These are phyloP conservation scores for Rhogogaster chlorosoma DNA, from an alignment of 2,888 invertebrate species.

Conservation along the genomic window DNA sequence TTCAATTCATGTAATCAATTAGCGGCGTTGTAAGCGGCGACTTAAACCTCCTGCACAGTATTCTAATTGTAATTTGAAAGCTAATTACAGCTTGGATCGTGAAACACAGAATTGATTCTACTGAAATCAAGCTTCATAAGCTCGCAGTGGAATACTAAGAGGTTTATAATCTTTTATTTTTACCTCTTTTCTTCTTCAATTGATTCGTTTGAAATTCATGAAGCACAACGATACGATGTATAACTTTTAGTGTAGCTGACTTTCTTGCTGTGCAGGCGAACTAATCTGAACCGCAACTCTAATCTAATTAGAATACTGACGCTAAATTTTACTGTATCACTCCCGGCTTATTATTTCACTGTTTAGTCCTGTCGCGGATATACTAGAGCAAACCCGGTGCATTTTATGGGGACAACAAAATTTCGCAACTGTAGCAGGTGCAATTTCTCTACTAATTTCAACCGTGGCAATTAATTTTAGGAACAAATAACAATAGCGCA, in stretches of 20 bases:
- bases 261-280: not conserved
- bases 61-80: slow-evolving; percentile 24
- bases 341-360: slow-evolving; percentile 26
- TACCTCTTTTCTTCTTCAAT: not conserved
- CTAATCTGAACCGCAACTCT: not conserved
- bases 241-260: not conserved
- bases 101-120: not conserved
- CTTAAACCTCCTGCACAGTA: not conserved
- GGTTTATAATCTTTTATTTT: not conserved
- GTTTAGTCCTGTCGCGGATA: not conserved
- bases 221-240: not conserved
- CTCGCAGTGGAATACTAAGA: not conserved
- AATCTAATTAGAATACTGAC: slow-evolving; percentile 14
- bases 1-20: slow-evolving; percentile 45
- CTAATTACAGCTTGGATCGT: slow-evolving; percentile 7
- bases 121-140: not conserved
- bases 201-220: not conserved
- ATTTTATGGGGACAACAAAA: slow-evolving; percentile 36
- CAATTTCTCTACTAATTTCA: slow-evolving; percentile 26
- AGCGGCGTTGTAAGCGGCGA: slow-evolving; percentile 26
- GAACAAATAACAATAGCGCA: slow-evolving; percentile 43
- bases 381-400: not conserved
- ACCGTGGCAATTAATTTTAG: slow-evolving; percentile 30
- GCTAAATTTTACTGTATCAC: not conserved
- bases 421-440: slow-evolving; percentile 22